A percentile compares a stretch with the other conserved stretches of the same genome.
Evolutionary conservation across 2,888 invertebrate species (phyloP).

Genomic region (Dolomedes plantarius): DNA sequence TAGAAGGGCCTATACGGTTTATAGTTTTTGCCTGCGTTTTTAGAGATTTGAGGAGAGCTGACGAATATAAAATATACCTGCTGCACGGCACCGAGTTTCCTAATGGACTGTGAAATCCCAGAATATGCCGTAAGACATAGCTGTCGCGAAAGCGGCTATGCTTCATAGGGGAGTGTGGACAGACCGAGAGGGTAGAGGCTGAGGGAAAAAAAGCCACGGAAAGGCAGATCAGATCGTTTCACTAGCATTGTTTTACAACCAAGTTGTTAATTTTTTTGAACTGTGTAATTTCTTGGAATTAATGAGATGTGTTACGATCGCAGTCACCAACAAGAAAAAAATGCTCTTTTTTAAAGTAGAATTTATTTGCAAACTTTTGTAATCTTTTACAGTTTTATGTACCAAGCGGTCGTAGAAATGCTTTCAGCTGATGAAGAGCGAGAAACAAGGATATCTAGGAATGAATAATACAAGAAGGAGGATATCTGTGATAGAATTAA

Average conservation of each 20-base stretch:
- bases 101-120: constrained; percentile 66
- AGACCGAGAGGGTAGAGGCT: background rate
- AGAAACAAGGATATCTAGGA: background rate
- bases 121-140: constrained; percentile 49
- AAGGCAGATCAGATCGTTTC: constrained; percentile 46
- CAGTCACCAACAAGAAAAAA: background rate
- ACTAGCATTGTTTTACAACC: constrained; percentile 60
- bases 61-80: constrained; percentile 61
- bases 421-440: background rate
- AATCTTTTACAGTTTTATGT: background rate
- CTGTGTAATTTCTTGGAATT: constrained; percentile 27
- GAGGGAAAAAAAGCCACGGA: background rate
- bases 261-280: constrained; percentile 43
- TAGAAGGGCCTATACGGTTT: constrained; percentile 50
- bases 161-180: constrained; percentile 38
- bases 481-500: no score
- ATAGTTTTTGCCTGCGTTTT: constrained; percentile 48
- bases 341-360: background rate
- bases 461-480: no score
- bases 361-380: constrained; percentile 20
- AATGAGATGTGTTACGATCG: constrained; percentile 54
- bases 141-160: constrained; percentile 22
- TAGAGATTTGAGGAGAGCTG: constrained; percentile 50
- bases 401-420: background rate
- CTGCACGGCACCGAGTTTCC: constrained; percentile 35